Base-by-base conservation (phyloP, 37 sponge, comb jelly and placozoan genomes). In the Diacarnus erythraeanus region DNA sequence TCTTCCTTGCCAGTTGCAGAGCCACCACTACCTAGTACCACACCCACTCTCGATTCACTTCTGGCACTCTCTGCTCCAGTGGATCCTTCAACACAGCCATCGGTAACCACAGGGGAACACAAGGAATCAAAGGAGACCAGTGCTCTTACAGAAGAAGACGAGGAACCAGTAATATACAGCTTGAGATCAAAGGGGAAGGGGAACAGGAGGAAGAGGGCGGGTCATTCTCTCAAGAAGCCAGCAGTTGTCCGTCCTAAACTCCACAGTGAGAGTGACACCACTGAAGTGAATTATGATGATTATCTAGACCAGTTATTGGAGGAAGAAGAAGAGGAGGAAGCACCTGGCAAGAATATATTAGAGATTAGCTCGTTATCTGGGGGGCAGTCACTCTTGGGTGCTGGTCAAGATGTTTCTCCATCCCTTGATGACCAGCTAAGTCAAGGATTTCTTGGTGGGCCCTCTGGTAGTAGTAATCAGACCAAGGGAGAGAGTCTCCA, bases 271-370 rank as follows among this genome's bases (percentile, higher is more conserved):
- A 74, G 74, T 74, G 74, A 54, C 34, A 69, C n/a, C n/a, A 27
- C 35, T 0, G 88, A 88, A 21, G 66, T 74, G 40, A 51, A 82
- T 37, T 88, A 88, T 76, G 88, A 88, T 23, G 56, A 54, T 29
- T 88, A 88, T 42, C 78, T 88, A 3, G 83, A 88, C 36, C 88
- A 88, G 66, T 58, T 88, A 39, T 71, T 59, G 38, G 73, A 88
- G 0, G 88, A 87, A 42, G 87, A 87, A 51, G 86, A 85, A 6
- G 78, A 60, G 33, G 73, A 38, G 38, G 39, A 31, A 1, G 64
- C 43, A 20, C n/a, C n/a, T n/a, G n/a, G n/a, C n/a, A n/a, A n/a
- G n/a, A n/a, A n/a, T n/a, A n/a, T n/a, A n/a, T n/a, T n/a, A n/a
- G n/a, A n/a, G n/a, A n/a, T n/a, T n/a, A n/a, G n/a, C n/a, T n/a